These are phyloP conservation scores for Drosophila rhopaloa DNA, from an alignment of 1,140 invertebrate genomes.

Conservation along the genomic window DNA sequence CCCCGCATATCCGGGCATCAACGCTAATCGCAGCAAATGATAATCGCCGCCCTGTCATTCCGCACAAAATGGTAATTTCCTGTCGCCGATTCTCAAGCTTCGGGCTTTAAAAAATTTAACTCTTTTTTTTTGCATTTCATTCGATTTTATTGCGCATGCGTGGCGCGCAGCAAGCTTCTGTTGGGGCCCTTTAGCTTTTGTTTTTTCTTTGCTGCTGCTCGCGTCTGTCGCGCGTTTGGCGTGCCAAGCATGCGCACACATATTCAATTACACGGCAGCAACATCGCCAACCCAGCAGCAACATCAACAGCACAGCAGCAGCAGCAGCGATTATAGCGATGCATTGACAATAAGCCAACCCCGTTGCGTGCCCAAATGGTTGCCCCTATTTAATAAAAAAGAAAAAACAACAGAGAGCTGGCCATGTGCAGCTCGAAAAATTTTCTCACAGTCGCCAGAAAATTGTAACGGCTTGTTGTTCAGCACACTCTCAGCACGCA, in stretches of 20 bases:
- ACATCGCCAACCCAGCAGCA: constrained; percentile 12
- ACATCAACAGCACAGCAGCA: constrained; percentile 19
- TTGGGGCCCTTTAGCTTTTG: constrained; percentile 23
- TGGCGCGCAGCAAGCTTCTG: constrained; percentile 30
- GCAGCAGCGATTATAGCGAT: constrained; percentile 42
- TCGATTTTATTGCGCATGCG: constrained; percentile 50
- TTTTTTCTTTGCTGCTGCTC: constrained; percentile 29
- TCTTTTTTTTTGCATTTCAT: constrained; percentile 41
- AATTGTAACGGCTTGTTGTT: constrained; percentile 76
- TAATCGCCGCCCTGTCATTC: constrained; percentile 49
- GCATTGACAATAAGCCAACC: constrained; percentile 73
- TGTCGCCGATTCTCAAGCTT: constrained; percentile 39
- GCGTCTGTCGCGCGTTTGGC: constrained; percentile 70
- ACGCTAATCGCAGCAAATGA: constrained; percentile 40
- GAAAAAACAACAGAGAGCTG: constrained; percentile 20
- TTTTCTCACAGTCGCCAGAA: constrained; percentile 74
- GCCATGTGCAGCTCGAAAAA: constrained; percentile 77
- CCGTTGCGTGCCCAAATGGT: constrained; percentile 61
- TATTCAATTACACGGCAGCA: constrained; percentile 72
- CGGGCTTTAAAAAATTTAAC: constrained; percentile 19
- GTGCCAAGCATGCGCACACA: constrained; percentile 72
- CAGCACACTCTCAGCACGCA: constrained; percentile 77
- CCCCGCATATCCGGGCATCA: constrained; percentile 29
- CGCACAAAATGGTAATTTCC: constrained; percentile 48
- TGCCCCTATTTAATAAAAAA: constrained; percentile 54